phyloP scores from a whole-genome alignment of 2,797 vertebrate species.

The Serranus cabrilla region DNA sequence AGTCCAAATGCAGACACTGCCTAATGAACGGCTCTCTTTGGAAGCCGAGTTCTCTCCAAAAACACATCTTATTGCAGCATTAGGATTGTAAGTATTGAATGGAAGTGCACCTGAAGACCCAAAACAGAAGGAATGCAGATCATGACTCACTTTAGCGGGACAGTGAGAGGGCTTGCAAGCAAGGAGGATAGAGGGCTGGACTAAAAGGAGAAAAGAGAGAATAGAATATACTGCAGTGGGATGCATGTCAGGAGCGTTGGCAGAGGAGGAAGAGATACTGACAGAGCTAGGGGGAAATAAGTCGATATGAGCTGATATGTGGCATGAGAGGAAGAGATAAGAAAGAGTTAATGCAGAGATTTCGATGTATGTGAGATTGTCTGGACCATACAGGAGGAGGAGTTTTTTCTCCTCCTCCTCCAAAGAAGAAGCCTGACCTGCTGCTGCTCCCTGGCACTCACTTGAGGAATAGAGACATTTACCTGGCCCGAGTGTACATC shows the following conservation, averaged over 20 bases:
- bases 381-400: background rate
- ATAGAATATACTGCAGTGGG: conserved; percentile 37
- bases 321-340: conserved; percentile 27
- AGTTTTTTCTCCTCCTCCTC: conserved; percentile 17
- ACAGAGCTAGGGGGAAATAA: conserved; percentile 27
- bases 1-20: conserved; percentile 49
- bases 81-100: conserved; percentile 47
- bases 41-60: conserved; percentile 14
- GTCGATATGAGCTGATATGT: conserved; percentile 42
- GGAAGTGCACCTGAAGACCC: conserved; percentile 23
- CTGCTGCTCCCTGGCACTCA: conserved; percentile 30
- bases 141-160: conserved; percentile 43
- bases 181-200: conserved; percentile 1
- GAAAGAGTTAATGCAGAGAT: conserved; percentile 28
- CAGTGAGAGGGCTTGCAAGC: background rate
- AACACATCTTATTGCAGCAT: conserved; percentile 35
- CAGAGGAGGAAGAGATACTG: conserved; percentile 38
- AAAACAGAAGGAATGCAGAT: conserved; percentile 14
- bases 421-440: conserved; percentile 29
- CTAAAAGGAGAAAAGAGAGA: conserved; percentile 26
- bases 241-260: conserved; percentile 40
- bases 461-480: conserved; percentile 25
- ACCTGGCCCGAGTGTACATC: conserved; percentile 2
- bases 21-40: conserved; percentile 69
- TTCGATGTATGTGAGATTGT: conserved; percentile 15